Percentiles rank a stretch among this genome's conserved stretches.
Evolutionary conservation across 2,888 invertebrate genomes (phyloP).

Genomic region (Calliphora vomitoria): DNA sequence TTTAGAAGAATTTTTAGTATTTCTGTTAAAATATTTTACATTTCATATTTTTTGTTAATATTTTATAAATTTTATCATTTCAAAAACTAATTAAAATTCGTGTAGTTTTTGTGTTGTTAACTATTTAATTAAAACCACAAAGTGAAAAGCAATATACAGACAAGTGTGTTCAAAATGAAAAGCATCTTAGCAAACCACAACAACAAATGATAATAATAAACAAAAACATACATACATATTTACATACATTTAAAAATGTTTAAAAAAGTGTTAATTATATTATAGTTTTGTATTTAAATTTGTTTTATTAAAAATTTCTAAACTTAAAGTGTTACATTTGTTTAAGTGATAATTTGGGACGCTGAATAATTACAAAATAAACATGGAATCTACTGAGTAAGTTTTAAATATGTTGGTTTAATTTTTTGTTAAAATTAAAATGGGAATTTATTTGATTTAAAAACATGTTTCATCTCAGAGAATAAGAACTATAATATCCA

Average conservation of each 20-base stretch:
- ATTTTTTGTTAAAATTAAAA: not conserved
- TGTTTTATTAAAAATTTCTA: not conserved
- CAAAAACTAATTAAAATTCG: not conserved
- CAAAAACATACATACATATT: conserved; percentile 4
- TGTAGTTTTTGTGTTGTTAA: not conserved
- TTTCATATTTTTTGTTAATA: conserved; percentile 20
- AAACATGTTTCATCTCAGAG: no score
- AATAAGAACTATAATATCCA: no score
- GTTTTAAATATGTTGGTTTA: not conserved
- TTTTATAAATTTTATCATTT: not conserved
- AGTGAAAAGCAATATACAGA: not conserved
- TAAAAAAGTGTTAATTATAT: not conserved
- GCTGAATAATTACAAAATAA: not conserved
- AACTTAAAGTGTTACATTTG: not conserved
- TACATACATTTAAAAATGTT: not conserved
- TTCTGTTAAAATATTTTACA: conserved; percentile 41
- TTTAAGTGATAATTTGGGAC: not conserved
- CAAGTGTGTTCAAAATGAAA: conserved; percentile 21
- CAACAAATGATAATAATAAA: conserved; percentile 43
- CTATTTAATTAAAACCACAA: conserved; percentile 9
- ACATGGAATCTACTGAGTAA: conserved; percentile 46
- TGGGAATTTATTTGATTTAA: no score
- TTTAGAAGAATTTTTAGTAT: conserved; percentile 36
- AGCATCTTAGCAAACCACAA: not conserved
- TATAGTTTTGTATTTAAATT: not conserved